A percentile compares a stretch with the other conserved stretches of the same genome.
phyloP scores from a whole-genome alignment of 2,888 invertebrate species.

The Meghimatium bilineatum region DNA sequence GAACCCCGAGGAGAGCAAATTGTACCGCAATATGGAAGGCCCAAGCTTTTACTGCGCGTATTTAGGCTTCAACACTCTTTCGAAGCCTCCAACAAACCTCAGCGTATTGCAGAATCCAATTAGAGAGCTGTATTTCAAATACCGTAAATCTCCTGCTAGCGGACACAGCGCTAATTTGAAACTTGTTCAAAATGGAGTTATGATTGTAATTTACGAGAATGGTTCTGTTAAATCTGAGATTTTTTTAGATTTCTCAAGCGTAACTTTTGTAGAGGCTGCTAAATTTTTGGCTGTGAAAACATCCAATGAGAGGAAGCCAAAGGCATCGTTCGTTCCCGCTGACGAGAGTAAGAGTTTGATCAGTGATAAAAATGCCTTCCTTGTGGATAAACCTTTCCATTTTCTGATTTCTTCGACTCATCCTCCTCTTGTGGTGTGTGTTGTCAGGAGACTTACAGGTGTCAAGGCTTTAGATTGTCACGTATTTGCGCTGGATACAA shows the following conservation, averaged over 20 bases:
- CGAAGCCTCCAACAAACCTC: constrained; percentile 97
- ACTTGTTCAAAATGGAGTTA: constrained; percentile 92
- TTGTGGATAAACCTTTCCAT: constrained; percentile 96
- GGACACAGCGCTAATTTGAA: constrained; percentile 78
- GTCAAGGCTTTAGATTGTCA: constrained; percentile 99
- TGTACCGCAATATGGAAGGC: constrained; percentile 50
- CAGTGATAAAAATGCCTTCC: constrained; percentile 83
- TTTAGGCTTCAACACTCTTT: constrained; percentile 96
- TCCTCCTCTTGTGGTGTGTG: constrained; percentile 97
- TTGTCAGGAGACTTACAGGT: constrained; percentile 94
- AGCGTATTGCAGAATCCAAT: constrained; percentile 90
- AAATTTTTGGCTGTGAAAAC: constrained; percentile 70
- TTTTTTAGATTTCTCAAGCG: constrained; percentile 79
- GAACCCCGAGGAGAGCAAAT: background rate
- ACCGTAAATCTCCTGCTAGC: constrained; percentile 80
- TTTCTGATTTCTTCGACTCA: constrained; percentile 93
- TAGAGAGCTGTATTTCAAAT: constrained; percentile 95
- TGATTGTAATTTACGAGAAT: constrained; percentile 93
- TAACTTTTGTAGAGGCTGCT: constrained; percentile 76
- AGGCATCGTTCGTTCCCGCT: constrained; percentile 84
- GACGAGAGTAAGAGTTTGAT: constrained; percentile 66
- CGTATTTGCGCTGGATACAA: constrained; percentile 88
- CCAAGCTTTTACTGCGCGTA: constrained; percentile 94
- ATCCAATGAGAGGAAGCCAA: constrained; percentile 77
- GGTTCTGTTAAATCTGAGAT: constrained; percentile 92